These are phyloP conservation scores for Macrotrachela quadricornifera DNA, from an alignment of 1,140 invertebrate species.

Conservation along the genomic window DNA sequence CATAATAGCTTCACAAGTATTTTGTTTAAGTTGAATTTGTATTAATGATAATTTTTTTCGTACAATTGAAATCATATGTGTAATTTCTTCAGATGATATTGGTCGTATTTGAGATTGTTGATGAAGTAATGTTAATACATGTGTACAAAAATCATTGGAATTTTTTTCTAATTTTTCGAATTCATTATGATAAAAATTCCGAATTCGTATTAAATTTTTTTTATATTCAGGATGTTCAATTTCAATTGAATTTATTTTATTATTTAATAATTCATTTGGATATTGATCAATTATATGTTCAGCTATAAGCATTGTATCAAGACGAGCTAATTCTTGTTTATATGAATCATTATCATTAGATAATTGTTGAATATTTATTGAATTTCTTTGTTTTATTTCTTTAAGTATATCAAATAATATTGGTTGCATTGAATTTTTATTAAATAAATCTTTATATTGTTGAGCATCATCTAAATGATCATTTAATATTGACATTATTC, in stretches of 20 bases:
- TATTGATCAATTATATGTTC: too few species aligned
- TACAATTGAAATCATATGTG: slow-evolving; percentile 98
- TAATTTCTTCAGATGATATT: slow-evolving; percentile 87
- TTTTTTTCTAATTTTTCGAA: slow-evolving; percentile 97
- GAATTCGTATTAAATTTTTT: slow-evolving; percentile 91
- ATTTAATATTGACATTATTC: too few species aligned
- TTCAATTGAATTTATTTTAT: too few species aligned
- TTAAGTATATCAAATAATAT: too few species aligned
- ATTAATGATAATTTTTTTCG: slow-evolving; percentile 94
- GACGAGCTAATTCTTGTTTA: too few species aligned
- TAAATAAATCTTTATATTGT: too few species aligned
- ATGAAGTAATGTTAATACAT: slow-evolving; percentile 88
- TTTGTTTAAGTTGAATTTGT: slow-evolving; percentile 98
- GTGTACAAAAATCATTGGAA: slow-evolving; percentile 97
- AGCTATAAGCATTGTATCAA: too few species aligned
- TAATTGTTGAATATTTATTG: slow-evolving; percentile 1
- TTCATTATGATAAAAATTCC: slow-evolving; percentile 96
- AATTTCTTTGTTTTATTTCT: slow-evolving; percentile 1
- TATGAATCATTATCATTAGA: too few species aligned
- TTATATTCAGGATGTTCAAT: slow-evolving; percentile 98
- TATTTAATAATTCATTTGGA: too few species aligned
- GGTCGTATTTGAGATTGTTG: slow-evolving; percentile 91
- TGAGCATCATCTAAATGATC: too few species aligned
- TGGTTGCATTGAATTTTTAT: too few species aligned
- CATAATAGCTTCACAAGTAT: slow-evolving; percentile 99